Conservation (phyloP, 2,888 invertebrate genomes). For the Nemotelus nigrinus region DNA sequence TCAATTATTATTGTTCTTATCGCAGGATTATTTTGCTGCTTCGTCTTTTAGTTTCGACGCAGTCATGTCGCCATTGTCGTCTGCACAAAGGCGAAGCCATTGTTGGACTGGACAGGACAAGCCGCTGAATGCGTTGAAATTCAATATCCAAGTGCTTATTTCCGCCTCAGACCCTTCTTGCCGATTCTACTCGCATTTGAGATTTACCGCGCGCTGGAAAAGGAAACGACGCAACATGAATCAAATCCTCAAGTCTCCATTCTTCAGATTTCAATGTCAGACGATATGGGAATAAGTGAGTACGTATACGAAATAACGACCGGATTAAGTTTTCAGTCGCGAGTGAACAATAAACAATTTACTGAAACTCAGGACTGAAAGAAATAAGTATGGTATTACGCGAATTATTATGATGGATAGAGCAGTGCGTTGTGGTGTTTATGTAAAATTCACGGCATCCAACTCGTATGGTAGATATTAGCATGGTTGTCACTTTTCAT, state of each 20-base stretch:
- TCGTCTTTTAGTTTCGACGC: neutral
- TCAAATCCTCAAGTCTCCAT: neutral
- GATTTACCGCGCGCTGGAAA: neutral
- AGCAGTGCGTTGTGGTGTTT: no score
- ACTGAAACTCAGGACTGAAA: no score
- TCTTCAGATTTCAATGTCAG: slow-evolving; percentile 27
- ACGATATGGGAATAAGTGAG: neutral
- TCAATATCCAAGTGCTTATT: slow-evolving; percentile 21
- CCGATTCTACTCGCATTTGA: neutral
- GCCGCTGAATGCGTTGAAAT: slow-evolving; percentile 3
- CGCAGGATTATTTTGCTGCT: neutral
- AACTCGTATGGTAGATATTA: no score
- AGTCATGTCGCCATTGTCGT: neutral
- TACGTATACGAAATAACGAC: neutral
- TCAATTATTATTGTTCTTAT: slow-evolving; percentile 28
- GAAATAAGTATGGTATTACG: no score
- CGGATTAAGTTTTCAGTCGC: neutral
- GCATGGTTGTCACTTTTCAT: no score
- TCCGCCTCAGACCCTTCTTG: slow-evolving; percentile 9
- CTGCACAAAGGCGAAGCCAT: slow-evolving; percentile 22
- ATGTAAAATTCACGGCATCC: no score
- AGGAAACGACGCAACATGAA: slow-evolving; percentile 1
- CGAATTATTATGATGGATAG: no score
- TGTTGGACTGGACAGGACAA: neutral
- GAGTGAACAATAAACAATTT: no score